Percentiles rank a stretch among this genome's conserved stretches.
Evolutionary conservation across 1,140 invertebrate genomes (phyloP).

Genomic region (Druon quercuslanigerum): DNA sequence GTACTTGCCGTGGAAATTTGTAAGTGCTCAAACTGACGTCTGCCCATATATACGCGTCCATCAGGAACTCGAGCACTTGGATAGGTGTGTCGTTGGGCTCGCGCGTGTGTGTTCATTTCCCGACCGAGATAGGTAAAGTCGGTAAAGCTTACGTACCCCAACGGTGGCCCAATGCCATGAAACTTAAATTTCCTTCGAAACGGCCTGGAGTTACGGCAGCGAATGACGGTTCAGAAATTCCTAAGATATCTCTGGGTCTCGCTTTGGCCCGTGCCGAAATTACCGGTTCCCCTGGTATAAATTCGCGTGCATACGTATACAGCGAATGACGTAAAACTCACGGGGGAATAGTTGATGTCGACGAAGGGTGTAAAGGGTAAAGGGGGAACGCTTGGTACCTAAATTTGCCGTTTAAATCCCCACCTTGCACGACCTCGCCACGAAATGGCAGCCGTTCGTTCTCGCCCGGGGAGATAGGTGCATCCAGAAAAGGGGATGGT

Average conservation of each 20-base stretch:
- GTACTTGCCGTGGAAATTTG: slow-evolving; percentile 24
- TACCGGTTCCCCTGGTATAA: slow-evolving; percentile 63
- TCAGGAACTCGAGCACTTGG: slow-evolving; percentile 10
- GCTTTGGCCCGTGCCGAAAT: slow-evolving; percentile 60
- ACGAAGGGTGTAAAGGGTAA: slow-evolving; percentile 32
- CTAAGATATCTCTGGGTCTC: slow-evolving; percentile 54
- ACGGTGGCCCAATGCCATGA: slow-evolving; percentile 57
- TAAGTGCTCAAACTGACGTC: slow-evolving; percentile 30
- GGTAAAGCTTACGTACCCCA: slow-evolving; percentile 48
- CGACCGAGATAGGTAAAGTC: slow-evolving; percentile 38
- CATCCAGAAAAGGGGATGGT: slow-evolving; percentile 4
- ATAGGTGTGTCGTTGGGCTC: neutral
- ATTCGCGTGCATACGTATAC: slow-evolving; percentile 61
- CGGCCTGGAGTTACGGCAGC: slow-evolving; percentile 60
- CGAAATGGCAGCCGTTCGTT: slow-evolving; percentile 62
- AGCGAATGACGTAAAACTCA: slow-evolving; percentile 68
- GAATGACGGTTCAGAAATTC: slow-evolving; percentile 68
- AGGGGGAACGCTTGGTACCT: slow-evolving; percentile 37
- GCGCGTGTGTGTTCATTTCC: slow-evolving; percentile 21
- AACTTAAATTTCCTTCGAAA: slow-evolving; percentile 69
- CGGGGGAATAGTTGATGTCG: slow-evolving; percentile 39
- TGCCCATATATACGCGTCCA: slow-evolving; percentile 29
- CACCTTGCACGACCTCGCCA: slow-evolving; percentile 50
- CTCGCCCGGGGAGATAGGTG: slow-evolving; percentile 50
- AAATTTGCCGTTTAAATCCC: slow-evolving; percentile 50